phyloP scores from a whole-genome alignment of 2,888 invertebrate genomes.

The Tenthredo distinguenda region DNA sequence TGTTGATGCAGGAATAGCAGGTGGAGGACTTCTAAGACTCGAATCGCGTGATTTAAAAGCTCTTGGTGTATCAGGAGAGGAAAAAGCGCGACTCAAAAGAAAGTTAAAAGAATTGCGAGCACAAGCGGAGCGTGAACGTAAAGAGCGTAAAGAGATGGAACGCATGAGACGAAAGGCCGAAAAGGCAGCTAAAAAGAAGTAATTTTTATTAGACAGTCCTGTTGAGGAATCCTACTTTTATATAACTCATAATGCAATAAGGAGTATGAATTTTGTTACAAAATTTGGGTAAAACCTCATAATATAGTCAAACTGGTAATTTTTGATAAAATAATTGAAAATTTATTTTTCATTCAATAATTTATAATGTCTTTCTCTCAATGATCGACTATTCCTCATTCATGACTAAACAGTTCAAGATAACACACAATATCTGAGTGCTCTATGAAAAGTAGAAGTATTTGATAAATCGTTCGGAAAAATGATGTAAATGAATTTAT shows the following conservation, averaged over 20 bases:
- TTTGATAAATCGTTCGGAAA: not conserved
- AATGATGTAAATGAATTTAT: not conserved
- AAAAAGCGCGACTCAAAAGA: conserved; percentile 90
- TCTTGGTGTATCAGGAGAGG: conserved; percentile 88
- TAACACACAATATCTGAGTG: conserved; percentile 6
- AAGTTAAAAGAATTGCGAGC: conserved; percentile 91
- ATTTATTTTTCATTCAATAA: conserved; percentile 43
- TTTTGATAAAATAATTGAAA: conserved; percentile 25
- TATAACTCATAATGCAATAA: conserved; percentile 42
- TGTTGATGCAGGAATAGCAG: conserved; percentile 93
- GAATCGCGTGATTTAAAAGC: conserved; percentile 96
- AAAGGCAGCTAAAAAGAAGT: conserved; percentile 84
- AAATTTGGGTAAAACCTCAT: not conserved
- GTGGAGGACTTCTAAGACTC: conserved; percentile 90
- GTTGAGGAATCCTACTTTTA: conserved; percentile 32
- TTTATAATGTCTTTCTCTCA: conserved; percentile 30
- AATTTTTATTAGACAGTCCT: conserved; percentile 55
- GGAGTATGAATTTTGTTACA: conserved; percentile 31
- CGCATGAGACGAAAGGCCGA: conserved; percentile 93
- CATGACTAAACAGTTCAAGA: conserved; percentile 17
- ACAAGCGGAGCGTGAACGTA: conserved; percentile 90
- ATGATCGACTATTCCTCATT: conserved; percentile 23
- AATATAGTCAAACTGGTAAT: conserved; percentile 41
- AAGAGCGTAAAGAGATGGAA: conserved; percentile 90
- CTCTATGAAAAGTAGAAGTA: not conserved